These are phyloP conservation scores for Rhynchophorus ferrugineus DNA, from an alignment of 1,140 invertebrate genomes.

Conservation along the genomic window DNA sequence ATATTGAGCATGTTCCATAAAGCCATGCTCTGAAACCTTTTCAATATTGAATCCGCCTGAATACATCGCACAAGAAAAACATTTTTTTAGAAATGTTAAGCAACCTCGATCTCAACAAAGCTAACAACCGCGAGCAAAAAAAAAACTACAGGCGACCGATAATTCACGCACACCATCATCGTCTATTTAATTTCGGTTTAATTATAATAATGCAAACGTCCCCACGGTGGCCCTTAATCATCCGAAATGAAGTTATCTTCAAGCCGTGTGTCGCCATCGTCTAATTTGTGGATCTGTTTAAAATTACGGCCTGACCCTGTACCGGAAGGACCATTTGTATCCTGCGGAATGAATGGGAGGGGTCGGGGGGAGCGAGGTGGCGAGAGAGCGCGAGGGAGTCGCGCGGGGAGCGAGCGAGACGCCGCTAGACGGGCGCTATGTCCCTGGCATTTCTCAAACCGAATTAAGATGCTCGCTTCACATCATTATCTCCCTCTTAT, in stretches of 20 bases:
- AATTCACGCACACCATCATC: not conserved
- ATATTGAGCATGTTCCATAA: too few relatives aligned
- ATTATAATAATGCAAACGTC: constrained; percentile 13
- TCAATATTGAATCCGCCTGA: too few relatives aligned
- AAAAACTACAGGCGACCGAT: too few relatives aligned
- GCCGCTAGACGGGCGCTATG: constrained; percentile 1
- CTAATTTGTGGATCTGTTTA: constrained; percentile 24
- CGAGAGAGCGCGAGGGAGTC: not conserved
- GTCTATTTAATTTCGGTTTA: constrained; percentile 3
- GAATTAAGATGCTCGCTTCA: constrained; percentile 24
- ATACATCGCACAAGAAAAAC: too few relatives aligned
- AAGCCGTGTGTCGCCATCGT: constrained; percentile 12
- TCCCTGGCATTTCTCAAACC: constrained; percentile 23
- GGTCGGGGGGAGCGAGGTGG: not conserved
- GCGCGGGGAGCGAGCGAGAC: constrained; percentile 2
- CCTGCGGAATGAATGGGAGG: constrained; percentile 3
- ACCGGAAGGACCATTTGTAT: constrained; percentile 20
- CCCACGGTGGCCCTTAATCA: constrained; percentile 9
- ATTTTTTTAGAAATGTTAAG: too few relatives aligned
- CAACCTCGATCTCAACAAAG: too few relatives aligned
- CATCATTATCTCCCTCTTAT: constrained; percentile 20
- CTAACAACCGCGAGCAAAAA: too few relatives aligned
- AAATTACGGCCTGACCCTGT: constrained; percentile 21
- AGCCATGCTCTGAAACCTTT: too few relatives aligned
- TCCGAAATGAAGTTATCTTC: constrained; percentile 21